These are phyloP conservation scores for Drosophila atripex DNA, from an alignment of 2,888 invertebrate genomes.

Conservation along the genomic window DNA sequence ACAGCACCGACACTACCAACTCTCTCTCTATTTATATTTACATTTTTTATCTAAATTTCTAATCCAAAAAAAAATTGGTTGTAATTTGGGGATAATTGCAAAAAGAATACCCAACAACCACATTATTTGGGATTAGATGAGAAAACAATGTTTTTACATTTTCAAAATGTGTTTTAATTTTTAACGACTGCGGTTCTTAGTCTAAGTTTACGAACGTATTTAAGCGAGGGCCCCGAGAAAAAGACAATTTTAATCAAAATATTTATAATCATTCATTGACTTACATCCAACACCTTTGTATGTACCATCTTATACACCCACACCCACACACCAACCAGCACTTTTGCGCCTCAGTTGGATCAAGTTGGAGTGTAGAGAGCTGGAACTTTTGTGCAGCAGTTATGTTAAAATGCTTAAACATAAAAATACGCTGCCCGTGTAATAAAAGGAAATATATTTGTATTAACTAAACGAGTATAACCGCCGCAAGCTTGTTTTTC, in stretches of 20 bases:
- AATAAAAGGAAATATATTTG: slow-evolving; percentile 72
- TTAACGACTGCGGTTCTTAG: slow-evolving; percentile 68
- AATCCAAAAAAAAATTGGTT: neutral
- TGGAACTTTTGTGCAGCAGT: slow-evolving; percentile 65
- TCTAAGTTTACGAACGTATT: slow-evolving; percentile 59
- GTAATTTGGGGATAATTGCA: neutral
- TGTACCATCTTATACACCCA: slow-evolving; percentile 43
- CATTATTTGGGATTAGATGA: neutral
- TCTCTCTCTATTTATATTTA: slow-evolving; percentile 18
- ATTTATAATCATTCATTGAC: slow-evolving; percentile 52
- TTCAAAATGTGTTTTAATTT: slow-evolving; percentile 44
- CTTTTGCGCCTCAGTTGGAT: slow-evolving; percentile 53
- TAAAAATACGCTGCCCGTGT: slow-evolving; percentile 70
- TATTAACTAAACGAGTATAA: slow-evolving; percentile 67
- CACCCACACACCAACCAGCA: slow-evolving; percentile 45
- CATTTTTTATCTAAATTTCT: slow-evolving; percentile 1
- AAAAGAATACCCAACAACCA: neutral
- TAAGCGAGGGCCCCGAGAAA: slow-evolving; percentile 49
- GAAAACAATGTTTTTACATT: slow-evolving; percentile 1
- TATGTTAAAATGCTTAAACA: slow-evolving; percentile 78
- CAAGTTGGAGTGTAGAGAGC: slow-evolving; percentile 53
- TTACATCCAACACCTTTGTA: slow-evolving; percentile 41
- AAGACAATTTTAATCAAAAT: slow-evolving; percentile 59
- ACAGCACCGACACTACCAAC: slow-evolving; percentile 58
- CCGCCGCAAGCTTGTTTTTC: slow-evolving; percentile 52